Conservation (phyloP, 2,797 vertebrate species). For the Mus spretus region DNA sequence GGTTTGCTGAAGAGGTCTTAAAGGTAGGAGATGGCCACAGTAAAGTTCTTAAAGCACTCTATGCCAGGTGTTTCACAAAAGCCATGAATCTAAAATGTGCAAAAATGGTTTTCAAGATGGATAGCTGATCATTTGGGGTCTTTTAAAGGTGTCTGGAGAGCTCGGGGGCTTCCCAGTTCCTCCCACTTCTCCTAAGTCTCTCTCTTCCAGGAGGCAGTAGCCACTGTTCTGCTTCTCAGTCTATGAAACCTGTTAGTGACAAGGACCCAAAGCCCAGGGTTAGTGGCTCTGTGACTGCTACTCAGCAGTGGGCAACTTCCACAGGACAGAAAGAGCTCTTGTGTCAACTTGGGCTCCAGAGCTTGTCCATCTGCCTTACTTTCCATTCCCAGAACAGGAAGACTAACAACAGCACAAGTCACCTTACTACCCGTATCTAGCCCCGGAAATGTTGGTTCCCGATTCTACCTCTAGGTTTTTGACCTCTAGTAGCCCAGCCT, state of each 20-base stretch:
- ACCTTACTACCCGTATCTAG: neutral
- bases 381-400: neutral
- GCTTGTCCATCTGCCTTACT: neutral
- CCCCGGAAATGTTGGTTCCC: neutral
- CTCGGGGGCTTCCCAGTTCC: neutral
- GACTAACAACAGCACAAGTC: neutral
- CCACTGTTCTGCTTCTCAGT: neutral
- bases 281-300: neutral
- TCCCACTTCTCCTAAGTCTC: neutral
- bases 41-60: neutral
- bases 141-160: neutral
- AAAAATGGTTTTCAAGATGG: neutral
- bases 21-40: neutral
- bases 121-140: neutral
- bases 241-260: neutral
- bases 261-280: neutral
- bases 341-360: neutral
- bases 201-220: neutral
- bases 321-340: neutral
- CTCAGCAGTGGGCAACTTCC: neutral
- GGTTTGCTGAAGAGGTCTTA: constrained; percentile 2
- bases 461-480: neutral
- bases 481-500: neutral
- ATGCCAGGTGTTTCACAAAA: neutral
- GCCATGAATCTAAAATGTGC: constrained; percentile 37